phyloP scores from a whole-genome alignment of 2,888 invertebrate genomes.

The Argyra leucocephala region DNA sequence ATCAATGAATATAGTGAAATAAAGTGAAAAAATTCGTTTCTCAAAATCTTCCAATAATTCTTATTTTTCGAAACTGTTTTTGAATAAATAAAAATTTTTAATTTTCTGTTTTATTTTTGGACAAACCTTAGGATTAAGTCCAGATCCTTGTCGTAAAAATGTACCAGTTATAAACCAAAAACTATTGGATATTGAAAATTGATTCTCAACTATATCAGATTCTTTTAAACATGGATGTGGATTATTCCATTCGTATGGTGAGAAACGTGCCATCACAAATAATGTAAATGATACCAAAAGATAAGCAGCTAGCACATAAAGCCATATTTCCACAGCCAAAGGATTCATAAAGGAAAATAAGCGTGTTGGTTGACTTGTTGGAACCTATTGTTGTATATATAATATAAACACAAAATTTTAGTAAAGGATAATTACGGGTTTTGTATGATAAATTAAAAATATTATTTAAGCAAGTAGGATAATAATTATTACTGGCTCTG shows the following conservation, averaged over 20 bases:
- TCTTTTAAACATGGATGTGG: conserved; percentile 70
- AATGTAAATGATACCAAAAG: conserved; percentile 86
- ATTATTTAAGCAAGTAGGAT: too few species aligned
- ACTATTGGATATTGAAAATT: conserved; percentile 89
- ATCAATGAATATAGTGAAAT: conserved; percentile 2
- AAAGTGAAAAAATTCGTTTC: neutral
- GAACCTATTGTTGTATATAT: conserved; percentile 54
- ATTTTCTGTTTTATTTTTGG: neutral
- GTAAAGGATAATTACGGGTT: too few species aligned
- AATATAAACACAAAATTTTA: neutral
- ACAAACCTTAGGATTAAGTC: conserved; percentile 70
- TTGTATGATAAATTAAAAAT: too few species aligned
- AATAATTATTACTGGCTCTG: too few species aligned
- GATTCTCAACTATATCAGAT: conserved; percentile 81
- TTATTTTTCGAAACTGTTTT: too few species aligned
- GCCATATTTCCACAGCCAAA: conserved; percentile 92
- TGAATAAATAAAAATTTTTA: conserved; percentile 9
- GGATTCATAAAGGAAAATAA: conserved; percentile 96
- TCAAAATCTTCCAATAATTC: neutral
- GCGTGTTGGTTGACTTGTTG: conserved; percentile 76
- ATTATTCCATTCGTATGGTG: conserved; percentile 91
- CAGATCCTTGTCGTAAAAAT: conserved; percentile 76
- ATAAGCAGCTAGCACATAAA: conserved; percentile 88
- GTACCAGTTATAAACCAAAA: conserved; percentile 89
- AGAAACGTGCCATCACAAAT: conserved; percentile 93